A percentile compares a stretch with the other conserved stretches of the same genome.
Evolutionary conservation across 2,113 vertebrate species (phyloP).

Genomic region (Daphoenositta chrysoptera): DNA sequence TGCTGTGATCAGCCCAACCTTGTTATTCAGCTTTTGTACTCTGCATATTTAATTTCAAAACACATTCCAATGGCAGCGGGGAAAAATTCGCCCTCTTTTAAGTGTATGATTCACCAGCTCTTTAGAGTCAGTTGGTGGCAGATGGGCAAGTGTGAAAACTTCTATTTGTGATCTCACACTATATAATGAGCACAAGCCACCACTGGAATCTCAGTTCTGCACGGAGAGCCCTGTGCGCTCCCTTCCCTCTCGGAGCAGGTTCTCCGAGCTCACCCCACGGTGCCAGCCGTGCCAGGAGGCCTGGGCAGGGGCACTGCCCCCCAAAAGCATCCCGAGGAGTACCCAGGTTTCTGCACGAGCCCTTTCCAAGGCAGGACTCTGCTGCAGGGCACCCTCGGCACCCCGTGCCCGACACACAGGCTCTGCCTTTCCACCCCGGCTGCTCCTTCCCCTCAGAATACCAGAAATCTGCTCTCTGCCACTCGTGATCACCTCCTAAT

Average conservation of each 20-base stretch:
- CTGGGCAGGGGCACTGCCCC: neutral
- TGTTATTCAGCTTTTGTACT: slow-evolving; percentile 65
- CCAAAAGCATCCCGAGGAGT: neutral
- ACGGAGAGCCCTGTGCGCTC: slow-evolving; percentile 9
- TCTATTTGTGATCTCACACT: slow-evolving; percentile 76
- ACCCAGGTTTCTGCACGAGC: neutral
- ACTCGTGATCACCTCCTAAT: too few relatives aligned
- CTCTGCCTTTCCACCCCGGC: neutral
- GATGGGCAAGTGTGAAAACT: slow-evolving; percentile 76
- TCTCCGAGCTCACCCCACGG: neutral
- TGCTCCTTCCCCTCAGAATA: neutral
- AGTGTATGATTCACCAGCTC: slow-evolving; percentile 71
- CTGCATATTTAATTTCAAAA: slow-evolving; percentile 68
- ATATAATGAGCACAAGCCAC: slow-evolving; percentile 72
- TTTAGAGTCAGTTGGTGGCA: slow-evolving; percentile 74
- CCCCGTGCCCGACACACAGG: neutral
- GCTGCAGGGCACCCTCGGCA: neutral
- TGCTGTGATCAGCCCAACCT: slow-evolving; percentile 58
- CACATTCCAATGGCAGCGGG: slow-evolving; percentile 64
- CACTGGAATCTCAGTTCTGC: slow-evolving; percentile 59
- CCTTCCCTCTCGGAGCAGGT: neutral
- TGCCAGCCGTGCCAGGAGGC: neutral
- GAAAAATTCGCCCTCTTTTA: slow-evolving; percentile 64
- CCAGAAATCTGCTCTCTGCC: neutral
- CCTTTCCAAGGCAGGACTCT: neutral